Evolutionary conservation across 2,888 invertebrate species (phyloP).

Genomic region (Plagiodera versicolora): DNA sequence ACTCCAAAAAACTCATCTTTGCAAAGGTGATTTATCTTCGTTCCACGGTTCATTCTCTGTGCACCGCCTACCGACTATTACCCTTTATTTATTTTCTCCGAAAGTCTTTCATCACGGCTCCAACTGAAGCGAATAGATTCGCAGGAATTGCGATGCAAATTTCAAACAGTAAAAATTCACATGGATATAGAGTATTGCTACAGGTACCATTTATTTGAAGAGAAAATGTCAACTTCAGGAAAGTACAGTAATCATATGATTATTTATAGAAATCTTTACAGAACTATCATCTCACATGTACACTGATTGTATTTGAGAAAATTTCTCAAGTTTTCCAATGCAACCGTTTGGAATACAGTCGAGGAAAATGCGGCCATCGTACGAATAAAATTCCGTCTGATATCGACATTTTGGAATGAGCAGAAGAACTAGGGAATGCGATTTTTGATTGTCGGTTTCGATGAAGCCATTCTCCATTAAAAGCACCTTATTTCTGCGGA

Average conservation of each 20-base stretch:
- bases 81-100: conserved; percentile 28
- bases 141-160: not conserved
- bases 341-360: not conserved
- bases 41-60: conserved; percentile 50
- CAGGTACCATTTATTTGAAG: too few species aligned
- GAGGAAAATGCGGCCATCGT: not conserved
- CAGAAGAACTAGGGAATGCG: not conserved
- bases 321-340: not conserved
- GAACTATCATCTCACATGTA: too few species aligned
- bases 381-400: not conserved
- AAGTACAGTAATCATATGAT: too few species aligned
- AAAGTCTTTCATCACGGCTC: conserved; percentile 6
- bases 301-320: too few species aligned
- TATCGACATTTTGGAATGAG: not conserved
- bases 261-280: too few species aligned
- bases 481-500: conserved; percentile 5
- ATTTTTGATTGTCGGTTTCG: not conserved
- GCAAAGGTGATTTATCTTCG: conserved; percentile 56
- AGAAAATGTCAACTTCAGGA: too few species aligned
- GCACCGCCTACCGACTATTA: conserved; percentile 32
- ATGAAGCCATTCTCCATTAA: conserved; percentile 3
- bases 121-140: conserved; percentile 1
- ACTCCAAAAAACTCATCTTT: conserved; percentile 55
- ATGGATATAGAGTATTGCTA: too few species aligned
- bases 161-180: too few species aligned